Percentiles rank a stretch among this genome's conserved stretches.
Conservation (phyloP, 2,888 invertebrate species). For the Patella depressa region DNA sequence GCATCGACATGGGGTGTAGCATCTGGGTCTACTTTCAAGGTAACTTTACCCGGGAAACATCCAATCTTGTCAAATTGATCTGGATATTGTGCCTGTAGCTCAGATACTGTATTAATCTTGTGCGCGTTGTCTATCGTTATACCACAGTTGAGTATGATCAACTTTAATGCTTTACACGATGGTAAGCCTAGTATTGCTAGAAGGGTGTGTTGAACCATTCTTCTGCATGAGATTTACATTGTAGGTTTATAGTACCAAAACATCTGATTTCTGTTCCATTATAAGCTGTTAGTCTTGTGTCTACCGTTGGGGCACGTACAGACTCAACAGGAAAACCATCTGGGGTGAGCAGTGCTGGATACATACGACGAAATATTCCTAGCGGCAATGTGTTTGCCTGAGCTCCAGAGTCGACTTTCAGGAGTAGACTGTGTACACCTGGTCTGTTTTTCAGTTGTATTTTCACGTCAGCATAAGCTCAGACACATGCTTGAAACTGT, state of each 20-base stretch:
- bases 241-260: not conserved
- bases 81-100: conserved; percentile 1
- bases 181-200: not conserved
- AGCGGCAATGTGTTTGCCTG: no score
- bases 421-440: not conserved
- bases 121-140: not conserved
- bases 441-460: not conserved
- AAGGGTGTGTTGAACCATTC: not conserved
- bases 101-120: not conserved
- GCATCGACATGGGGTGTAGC: not conserved
- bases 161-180: not conserved
- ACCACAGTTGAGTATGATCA: not conserved
- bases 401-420: no score
- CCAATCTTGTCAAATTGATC: not conserved
- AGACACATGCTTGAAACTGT: no score
- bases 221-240: not conserved
- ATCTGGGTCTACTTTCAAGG: not conserved
- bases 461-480: not conserved
- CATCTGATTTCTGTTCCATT: conserved; percentile 8
- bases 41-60: conserved; percentile 3
- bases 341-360: no score
- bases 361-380: no score
- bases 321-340: no score
- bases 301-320: no score
- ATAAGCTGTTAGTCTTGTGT: not conserved